Evolutionary conservation across 2,888 invertebrate genomes (phyloP), one percentile per base, ranked within the genome.

Genomic region (Stenoptilia bipunctidactyla): DNA sequence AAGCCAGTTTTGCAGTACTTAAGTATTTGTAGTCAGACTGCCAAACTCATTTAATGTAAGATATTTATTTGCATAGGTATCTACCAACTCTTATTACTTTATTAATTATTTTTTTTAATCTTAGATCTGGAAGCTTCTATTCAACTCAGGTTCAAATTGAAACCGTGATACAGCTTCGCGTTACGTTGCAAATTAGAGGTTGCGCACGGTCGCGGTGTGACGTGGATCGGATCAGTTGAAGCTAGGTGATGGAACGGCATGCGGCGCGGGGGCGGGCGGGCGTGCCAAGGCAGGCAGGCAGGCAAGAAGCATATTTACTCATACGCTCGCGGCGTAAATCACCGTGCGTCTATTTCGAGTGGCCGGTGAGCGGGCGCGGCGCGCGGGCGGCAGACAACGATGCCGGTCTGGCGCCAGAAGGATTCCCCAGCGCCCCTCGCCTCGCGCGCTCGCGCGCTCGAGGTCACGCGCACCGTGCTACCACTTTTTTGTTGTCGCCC

Each of bases 381-480:
- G 66, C 68, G 72, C 69, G 71, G 59, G 71, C 69, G 69, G 20
- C 20, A 20, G 20, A 20, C 8, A 3, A 66, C 68, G 71, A 60
- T 77, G 82, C 66, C 84, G 76, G 82, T 82, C 85, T 84, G 83
- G 85, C 85, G 85, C 84, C 85, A 83, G 75, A 79, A 82, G 84
- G 84, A 84, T 84, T 85, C 85, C 85, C 85, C 85, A 77, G 79
- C 80, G 73, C 76, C 71, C 67, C 72, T 61, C 75, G 42, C 56
- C 46, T 56, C 60, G 56, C 58, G 56, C 33, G 8, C 33, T n/a
- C n/a, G 8, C 2, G 12, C 34, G 4, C 45, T 52, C 58, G 61
- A 62, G 62, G 62, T 59, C 61, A 56, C 56, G 50, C 55, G 54
- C 54, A 50, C 52, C 55, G 49, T 49, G 48, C 48, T 30, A 4